Base-by-base conservation (phyloP, 2,113 vertebrate species). In the Lepisosteus osseus region DNA sequence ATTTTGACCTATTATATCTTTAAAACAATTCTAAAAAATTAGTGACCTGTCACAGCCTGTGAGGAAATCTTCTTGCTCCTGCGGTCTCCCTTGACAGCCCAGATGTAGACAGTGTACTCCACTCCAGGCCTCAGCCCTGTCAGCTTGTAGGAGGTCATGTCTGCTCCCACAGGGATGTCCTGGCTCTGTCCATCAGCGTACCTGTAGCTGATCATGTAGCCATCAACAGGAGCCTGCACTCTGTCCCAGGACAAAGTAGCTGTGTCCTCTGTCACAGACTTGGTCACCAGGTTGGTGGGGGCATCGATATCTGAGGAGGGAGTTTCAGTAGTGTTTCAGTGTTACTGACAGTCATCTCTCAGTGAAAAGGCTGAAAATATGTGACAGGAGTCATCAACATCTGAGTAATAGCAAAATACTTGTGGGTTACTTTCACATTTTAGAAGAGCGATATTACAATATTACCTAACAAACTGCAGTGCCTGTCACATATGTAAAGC, bases 151-250 rank as follows among this genome's bases (percentile, higher is more conserved):
- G 67, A 80, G 29, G 42, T 79, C 72, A 79, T 87, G 44, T 91
- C 88, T 76, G 89, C 82, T 17, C 72, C 81, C 15, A 93, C 79
- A 0, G 73, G 74, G 17, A 90, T 77, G 72, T 93, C 87, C 71
- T 44, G 78, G 74, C 79, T 84, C 66, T 87, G 85, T 64, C 93
- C 93, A 1, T 84, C 88, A 3, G 83, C 76, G 0, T 90, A 90
- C 17, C 83, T 83, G 83, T 94, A 95, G 76, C 80, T 92, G 74
- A 95, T 75, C 79, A 90, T 72, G 68, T 95, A 95, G 65, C 84
- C 91, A 2, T 94, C 92, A 2, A 95, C 84, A 3, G 82, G 70
- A 2, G 91, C 90, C 71, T 84, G 86, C 59, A 91, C 88, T 0
- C 56, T 78, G 65, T 87, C 87, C 95, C 95, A 94, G 4, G 84